Evolutionary conservation across 2,888 invertebrate species (phyloP), one percentile per base, ranked within the genome.

Genomic region (Notocelia uddmanniana): DNA sequence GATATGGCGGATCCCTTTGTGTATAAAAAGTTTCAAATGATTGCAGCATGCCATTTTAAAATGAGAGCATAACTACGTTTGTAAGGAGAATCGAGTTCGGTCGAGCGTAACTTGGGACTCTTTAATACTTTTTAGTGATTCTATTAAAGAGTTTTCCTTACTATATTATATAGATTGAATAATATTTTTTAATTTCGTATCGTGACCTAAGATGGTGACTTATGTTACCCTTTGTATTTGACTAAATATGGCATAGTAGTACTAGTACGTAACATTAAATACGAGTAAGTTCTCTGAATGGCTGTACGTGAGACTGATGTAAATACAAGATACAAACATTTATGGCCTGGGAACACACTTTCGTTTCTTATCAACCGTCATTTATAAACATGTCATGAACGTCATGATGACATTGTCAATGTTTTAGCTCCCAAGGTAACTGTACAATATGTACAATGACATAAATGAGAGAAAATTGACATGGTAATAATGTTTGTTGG

Each of bases 361-460:
- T 64, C 64, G 37, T 54, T 62, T 63, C 62, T 31, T 62, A 45
- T 60, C 60, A 2, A 19, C 0, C 3, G 23, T 13, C 52, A 37
- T 54, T 64, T 64, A n/a, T n/a, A n/a, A 52, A 64, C 52, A 52
- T 64, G 54, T 64, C 64, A 64, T 21, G 52, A 23, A 52, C 52
- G 54, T 64, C 64, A 64, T 37, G 52, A 23, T 63, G 52, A 63
- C 52, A 48, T 31, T 63, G 50, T 9, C 52, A 48, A 52, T 54
- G 37, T 37, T 34, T 63, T n/a, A 21, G n/a, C 21, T 21, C 9
- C 55, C 1, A 45, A 45, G 6, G 15, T 45, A 45, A 45, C 41
- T 41, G 41, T 41, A 41, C 0, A 6, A 19, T 21, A 41, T 31
- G 31, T 18, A 18, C 3, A 8, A 21, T 15, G 59, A 3, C 21